Percentiles rank a stretch among this genome's conserved stretches.
Conservation (phyloP, 1,140 invertebrate species). For the Achroia grisella region DNA sequence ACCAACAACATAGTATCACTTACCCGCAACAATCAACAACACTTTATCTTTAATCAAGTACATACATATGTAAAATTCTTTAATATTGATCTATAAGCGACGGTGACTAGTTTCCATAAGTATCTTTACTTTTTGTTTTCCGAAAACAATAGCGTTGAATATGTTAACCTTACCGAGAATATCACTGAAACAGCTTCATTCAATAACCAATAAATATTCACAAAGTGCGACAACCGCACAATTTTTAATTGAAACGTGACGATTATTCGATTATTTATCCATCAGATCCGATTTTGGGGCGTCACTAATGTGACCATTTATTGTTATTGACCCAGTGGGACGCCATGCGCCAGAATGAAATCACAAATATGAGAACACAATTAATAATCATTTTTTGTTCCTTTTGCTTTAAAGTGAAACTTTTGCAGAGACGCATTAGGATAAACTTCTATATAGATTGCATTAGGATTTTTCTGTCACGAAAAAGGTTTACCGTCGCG, state of each 20-base stretch:
- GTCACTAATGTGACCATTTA: background rate
- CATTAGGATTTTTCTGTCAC: too few relatives aligned
- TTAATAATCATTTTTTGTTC: background rate
- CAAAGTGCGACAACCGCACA: slow-evolving; percentile 2
- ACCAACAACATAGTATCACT: too few relatives aligned
- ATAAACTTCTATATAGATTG: background rate
- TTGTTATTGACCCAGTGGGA: background rate
- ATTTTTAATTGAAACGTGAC: slow-evolving; percentile 21
- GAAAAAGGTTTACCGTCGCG: too few relatives aligned
- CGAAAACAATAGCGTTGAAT: too few relatives aligned
- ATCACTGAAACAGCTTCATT: background rate
- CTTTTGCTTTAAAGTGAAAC: background rate
- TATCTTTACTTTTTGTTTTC: too few relatives aligned
- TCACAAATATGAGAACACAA: too few relatives aligned
- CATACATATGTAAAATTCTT: too few relatives aligned
- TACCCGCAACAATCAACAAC: too few relatives aligned
- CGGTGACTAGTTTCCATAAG: too few relatives aligned
- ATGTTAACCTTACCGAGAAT: background rate
- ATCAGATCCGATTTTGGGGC: slow-evolving; percentile 1
- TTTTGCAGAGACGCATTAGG: background rate
- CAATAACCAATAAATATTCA: slow-evolving; percentile 4
- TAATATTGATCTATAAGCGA: too few relatives aligned
- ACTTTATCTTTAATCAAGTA: too few relatives aligned
- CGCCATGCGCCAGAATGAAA: too few relatives aligned
- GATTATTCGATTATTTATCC: slow-evolving; percentile 13